phyloP scores from a whole-genome alignment of 2,888 invertebrate species.

The Serripes groenlandicus region DNA sequence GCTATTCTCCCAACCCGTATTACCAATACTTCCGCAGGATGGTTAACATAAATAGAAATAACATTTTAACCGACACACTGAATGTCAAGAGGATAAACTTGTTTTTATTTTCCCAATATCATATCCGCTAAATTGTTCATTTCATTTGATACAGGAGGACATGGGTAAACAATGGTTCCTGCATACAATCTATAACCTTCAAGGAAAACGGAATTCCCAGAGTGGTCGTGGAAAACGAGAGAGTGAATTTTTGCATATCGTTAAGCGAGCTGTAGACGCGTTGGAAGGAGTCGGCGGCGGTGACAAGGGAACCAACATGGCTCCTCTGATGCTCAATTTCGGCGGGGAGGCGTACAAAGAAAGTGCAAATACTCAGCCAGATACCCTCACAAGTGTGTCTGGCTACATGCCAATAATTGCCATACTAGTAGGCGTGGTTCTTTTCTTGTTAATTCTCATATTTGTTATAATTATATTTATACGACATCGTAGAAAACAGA shows the following conservation, averaged over 20 bases:
- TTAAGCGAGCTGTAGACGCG: slow-evolving; percentile 69
- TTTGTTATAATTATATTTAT: slow-evolving; percentile 74
- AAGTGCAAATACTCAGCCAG: slow-evolving; percentile 54
- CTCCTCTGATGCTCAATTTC: slow-evolving; percentile 71
- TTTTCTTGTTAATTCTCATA: slow-evolving; percentile 70
- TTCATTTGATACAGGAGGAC: slow-evolving; percentile 82
- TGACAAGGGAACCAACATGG: slow-evolving; percentile 82
- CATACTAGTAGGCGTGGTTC: slow-evolving; percentile 74
- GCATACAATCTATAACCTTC: slow-evolving; percentile 81
- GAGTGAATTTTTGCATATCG: neutral
- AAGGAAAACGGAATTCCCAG: slow-evolving; percentile 66
- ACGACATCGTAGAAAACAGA: slow-evolving; percentile 72
- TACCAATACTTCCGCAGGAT: too few relatives aligned
- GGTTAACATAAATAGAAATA: too few relatives aligned
- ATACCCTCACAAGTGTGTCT: slow-evolving; percentile 67
- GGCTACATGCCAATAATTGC: slow-evolving; percentile 73
- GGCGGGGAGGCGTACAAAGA: slow-evolving; percentile 49
- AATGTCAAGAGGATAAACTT: too few relatives aligned
- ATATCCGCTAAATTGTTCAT: too few relatives aligned
- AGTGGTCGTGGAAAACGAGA: slow-evolving; percentile 26
- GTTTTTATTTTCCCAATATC: too few relatives aligned
- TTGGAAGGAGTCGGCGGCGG: slow-evolving; percentile 68
- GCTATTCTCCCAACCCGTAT: too few relatives aligned
- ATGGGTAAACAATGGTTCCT: slow-evolving; percentile 82
- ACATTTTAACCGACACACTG: too few relatives aligned